Evolutionary conservation across 53 echinoderm and acorn worm species (phyloP).

Genomic region (Holothuria leucospilota): DNA sequence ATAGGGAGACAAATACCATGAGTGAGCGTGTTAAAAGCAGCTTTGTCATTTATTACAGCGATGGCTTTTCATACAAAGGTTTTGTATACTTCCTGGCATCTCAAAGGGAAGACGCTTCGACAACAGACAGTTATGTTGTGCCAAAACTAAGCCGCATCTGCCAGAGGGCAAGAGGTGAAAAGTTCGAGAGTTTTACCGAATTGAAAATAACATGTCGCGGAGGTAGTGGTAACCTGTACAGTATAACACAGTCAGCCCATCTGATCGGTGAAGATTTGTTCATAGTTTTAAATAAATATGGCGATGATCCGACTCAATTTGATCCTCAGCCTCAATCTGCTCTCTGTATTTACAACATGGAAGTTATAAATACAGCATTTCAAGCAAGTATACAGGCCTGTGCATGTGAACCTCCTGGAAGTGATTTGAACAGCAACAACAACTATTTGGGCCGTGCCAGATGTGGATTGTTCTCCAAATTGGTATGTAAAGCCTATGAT

Average conservation of each 20-base stretch:
- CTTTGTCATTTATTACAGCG: slow-evolving; percentile 9
- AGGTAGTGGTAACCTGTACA: neutral
- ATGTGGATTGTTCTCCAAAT: too few relatives aligned
- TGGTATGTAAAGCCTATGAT: too few relatives aligned
- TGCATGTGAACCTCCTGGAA: too few relatives aligned
- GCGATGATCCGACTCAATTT: too few relatives aligned
- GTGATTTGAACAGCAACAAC: too few relatives aligned
- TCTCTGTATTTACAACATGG: too few relatives aligned
- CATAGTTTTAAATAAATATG: neutral
- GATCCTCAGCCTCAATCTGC: too few relatives aligned
- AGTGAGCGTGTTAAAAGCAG: neutral
- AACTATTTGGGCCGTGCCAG: too few relatives aligned
- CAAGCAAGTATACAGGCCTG: too few relatives aligned
- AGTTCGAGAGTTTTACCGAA: neutral
- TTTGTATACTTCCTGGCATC: slow-evolving; percentile 21
- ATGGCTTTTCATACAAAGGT: neutral
- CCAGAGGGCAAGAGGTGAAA: neutral
- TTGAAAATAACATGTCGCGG: neutral
- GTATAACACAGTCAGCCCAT: neutral
- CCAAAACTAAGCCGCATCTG: neutral
- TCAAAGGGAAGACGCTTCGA: neutral
- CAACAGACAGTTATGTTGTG: neutral
- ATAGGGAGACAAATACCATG: too few relatives aligned
- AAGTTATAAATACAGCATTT: too few relatives aligned
- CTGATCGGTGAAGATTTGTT: neutral